These are phyloP conservation scores for Heliconius melpomene DNA, from an alignment of 1,140 invertebrate genomes.

Conservation along the genomic window DNA sequence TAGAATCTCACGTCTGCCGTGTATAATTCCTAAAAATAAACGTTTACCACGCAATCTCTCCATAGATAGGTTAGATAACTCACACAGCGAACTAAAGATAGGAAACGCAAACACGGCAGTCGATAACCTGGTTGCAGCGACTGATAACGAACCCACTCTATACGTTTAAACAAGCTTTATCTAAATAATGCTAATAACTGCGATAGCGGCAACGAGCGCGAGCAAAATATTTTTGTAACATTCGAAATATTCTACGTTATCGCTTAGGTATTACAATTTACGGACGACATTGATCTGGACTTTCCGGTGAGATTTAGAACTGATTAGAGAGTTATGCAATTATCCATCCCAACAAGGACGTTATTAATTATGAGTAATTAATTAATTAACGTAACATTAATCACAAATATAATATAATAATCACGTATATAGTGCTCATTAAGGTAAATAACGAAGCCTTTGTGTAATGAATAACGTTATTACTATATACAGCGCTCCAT, in stretches of 20 bases:
- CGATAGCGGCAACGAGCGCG: constrained; percentile 30
- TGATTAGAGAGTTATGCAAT: not conserved
- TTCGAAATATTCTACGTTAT: not conserved
- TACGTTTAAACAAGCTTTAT: constrained; percentile 52
- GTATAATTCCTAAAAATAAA: constrained; percentile 56
- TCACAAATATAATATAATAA: not conserved
- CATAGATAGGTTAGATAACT: constrained; percentile 59
- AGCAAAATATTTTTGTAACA: constrained; percentile 25
- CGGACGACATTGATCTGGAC: not conserved
- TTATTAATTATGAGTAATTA: not conserved
- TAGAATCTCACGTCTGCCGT: constrained; percentile 13
- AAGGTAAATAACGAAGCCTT: constrained; percentile 2
- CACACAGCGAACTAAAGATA: constrained; percentile 68
- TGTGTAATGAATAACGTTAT: constrained; percentile 14
- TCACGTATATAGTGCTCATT: not conserved
- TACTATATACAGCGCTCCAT: not conserved
- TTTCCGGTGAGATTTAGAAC: not conserved
- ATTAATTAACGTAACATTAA: not conserved
- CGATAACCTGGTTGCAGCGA: constrained; percentile 73
- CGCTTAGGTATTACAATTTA: not conserved
- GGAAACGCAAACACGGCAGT: constrained; percentile 69
- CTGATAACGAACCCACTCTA: constrained; percentile 61
- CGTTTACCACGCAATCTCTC: constrained; percentile 59
- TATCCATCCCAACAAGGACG: not conserved
- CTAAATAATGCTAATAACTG: constrained; percentile 56